Evolutionary conservation across 2,113 vertebrate species (phyloP), one percentile per base, ranked within the genome.

Genomic region (Falco punctatus): DNA sequence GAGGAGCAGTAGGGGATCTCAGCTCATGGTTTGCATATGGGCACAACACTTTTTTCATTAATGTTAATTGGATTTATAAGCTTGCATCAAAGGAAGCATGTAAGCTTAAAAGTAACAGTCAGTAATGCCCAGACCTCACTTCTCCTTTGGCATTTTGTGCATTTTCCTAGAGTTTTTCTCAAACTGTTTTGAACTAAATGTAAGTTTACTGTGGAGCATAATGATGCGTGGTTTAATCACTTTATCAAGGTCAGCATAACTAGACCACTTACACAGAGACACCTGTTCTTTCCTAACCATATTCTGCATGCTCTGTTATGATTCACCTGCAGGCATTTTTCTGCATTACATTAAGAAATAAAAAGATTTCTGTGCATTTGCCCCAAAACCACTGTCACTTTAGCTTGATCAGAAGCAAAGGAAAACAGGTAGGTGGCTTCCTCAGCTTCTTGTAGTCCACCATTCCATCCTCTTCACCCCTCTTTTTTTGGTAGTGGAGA

Each of bases 41-140:
- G 51, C 77, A 87, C 40, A 94, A 87, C 58, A 65, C 5, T 61
- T 91, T 96, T 95, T 81, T 95, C 74, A 88, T 97, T 94, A 91
- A 91, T 83, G 70, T 83, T 96, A 94, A 95, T 86, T 94, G 54
- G 64, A 96, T 95, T 90, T 92, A 81, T 91, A 95, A 90, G 58
- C 38, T 38, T 92, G 46, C 81, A 94, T 91, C 87, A 94, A 95
- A 97, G 70, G 42, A 95, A 88, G 35, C 33, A 82, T 70, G 69
- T n/a, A 92, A 13, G 38, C 81, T 91, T 91, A 91, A 95, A 92
- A 86, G 82, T 71, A 91, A 71, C 28, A 65, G 81, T 69, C 79
- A 78, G 79, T 89, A 65, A 81, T 72, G 48, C 51, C 83, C 38
- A 90, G 24, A 90, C 88, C 27, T 86, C n/a, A 40, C 11, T 93